phyloP scores from a whole-genome alignment of 2,797 vertebrate genomes.

The Lutra lutra region DNA sequence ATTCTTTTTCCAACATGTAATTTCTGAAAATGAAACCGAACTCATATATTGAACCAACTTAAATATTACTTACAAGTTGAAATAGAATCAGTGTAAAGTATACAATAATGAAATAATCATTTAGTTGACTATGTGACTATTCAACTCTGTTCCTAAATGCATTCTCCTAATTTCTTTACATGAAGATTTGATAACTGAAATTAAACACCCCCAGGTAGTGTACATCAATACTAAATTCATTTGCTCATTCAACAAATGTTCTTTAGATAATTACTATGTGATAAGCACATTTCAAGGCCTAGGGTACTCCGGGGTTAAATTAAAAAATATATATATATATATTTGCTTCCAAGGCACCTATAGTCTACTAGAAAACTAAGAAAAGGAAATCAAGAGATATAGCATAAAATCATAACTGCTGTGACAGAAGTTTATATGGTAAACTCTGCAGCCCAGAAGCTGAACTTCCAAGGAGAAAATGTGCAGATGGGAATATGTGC shows the following conservation, averaged over 20 bases:
- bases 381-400: not conserved
- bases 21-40: not conserved
- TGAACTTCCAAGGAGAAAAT: not conserved
- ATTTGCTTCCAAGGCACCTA: not conserved
- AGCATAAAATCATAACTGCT: not conserved
- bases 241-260: not conserved
- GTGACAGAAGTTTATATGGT: not conserved
- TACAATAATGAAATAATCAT: slow-evolving; percentile 25
- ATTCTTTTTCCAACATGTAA: not conserved
- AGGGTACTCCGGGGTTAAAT: not conserved
- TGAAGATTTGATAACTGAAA: not conserved
- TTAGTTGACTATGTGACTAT: not conserved
- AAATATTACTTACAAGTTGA: slow-evolving; percentile 15
- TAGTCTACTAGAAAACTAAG: not conserved
- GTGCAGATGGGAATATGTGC: not conserved
- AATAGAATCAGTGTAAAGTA: not conserved
- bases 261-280: not conserved
- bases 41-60: not conserved
- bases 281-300: not conserved
- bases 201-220: not conserved
- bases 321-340: not conserved
- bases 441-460: not conserved
- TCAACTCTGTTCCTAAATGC: not conserved
- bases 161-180: slow-evolving; percentile 41
- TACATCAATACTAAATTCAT: not conserved